phyloP scores from a whole-genome alignment of 2,113 vertebrate genomes.

The Carollia perspicillata region DNA sequence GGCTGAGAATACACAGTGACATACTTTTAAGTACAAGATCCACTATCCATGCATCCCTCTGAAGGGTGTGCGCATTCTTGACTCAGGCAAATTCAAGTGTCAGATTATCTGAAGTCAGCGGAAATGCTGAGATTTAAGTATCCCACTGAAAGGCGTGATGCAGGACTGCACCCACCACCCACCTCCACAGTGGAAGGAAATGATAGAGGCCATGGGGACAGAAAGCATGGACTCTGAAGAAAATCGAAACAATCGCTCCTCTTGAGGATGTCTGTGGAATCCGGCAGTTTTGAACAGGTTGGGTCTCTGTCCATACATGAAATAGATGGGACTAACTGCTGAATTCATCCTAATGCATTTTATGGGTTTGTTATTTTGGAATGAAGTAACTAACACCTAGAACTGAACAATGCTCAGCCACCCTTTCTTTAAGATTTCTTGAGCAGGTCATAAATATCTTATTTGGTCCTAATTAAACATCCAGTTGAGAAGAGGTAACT shows the following conservation, averaged over 20 bases:
- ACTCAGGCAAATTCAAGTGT: conserved; percentile 46
- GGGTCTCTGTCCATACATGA: background rate
- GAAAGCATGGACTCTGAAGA: conserved; percentile 27
- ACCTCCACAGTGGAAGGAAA: background rate
- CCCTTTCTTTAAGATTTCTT: conserved; percentile 3
- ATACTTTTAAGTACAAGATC: conserved; percentile 35
- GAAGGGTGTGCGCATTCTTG: conserved; percentile 42
- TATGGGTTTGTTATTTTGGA: background rate
- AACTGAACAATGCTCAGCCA: background rate
- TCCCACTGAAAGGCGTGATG: background rate
- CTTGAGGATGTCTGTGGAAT: conserved; percentile 11
- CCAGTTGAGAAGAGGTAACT: background rate
- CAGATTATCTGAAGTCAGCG: background rate
- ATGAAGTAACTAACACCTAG: conserved; percentile 15
- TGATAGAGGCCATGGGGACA: background rate
- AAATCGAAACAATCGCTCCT: background rate
- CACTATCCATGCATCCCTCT: conserved; percentile 43
- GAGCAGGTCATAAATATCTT: background rate
- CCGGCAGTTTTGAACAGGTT: conserved; percentile 21
- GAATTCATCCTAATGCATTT: conserved; percentile 23
- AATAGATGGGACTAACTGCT: background rate
- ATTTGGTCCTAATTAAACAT: conserved; percentile 34
- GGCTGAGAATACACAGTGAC: conserved; percentile 48
- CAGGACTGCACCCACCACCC: background rate
- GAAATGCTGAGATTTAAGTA: conserved; percentile 31